Conservation (phyloP, 2,888 invertebrate genomes). For the Octonoba sinensis region DNA sequence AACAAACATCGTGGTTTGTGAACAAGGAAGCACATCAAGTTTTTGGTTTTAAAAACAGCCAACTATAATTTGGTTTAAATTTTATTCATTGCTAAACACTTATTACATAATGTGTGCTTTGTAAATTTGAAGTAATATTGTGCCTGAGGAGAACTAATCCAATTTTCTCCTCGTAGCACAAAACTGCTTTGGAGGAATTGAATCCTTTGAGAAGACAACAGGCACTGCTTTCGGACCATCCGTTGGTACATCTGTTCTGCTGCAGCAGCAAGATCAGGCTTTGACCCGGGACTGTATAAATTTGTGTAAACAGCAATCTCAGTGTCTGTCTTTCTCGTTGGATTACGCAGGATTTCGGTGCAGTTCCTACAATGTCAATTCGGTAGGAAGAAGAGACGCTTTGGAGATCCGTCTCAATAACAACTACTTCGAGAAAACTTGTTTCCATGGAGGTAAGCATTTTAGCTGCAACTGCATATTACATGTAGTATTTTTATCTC, state of each 20-base stretch:
- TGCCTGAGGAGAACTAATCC: too few relatives aligned
- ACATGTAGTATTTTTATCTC: too few relatives aligned
- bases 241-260: conserved; percentile 70
- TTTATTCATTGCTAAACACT: too few relatives aligned
- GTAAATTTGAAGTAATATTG: too few relatives aligned
- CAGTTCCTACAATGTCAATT: conserved; percentile 71
- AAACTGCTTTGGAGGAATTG: conserved; percentile 72
- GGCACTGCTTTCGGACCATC: conserved; percentile 69
- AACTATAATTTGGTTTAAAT: too few relatives aligned
- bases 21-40: too few relatives aligned
- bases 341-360: conserved; percentile 72
- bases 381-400: conserved; percentile 69
- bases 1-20: too few relatives aligned
- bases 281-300: conserved; percentile 72
- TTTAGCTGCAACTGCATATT: too few relatives aligned
- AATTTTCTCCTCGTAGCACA: conserved; percentile 45
- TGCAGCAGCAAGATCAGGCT: conserved; percentile 71
- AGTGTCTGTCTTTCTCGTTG: conserved; percentile 66
- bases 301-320: conserved; percentile 69
- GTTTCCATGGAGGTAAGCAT: conserved; percentile 71
- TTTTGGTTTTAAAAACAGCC: too few relatives aligned
- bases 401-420: conserved; percentile 69
- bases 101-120: too few relatives aligned
- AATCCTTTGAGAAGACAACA: conserved; percentile 72
- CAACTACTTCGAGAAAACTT: conserved; percentile 72